Evolutionary conservation across 2,888 invertebrate genomes (phyloP).

Genomic region (Sipha maydis): DNA sequence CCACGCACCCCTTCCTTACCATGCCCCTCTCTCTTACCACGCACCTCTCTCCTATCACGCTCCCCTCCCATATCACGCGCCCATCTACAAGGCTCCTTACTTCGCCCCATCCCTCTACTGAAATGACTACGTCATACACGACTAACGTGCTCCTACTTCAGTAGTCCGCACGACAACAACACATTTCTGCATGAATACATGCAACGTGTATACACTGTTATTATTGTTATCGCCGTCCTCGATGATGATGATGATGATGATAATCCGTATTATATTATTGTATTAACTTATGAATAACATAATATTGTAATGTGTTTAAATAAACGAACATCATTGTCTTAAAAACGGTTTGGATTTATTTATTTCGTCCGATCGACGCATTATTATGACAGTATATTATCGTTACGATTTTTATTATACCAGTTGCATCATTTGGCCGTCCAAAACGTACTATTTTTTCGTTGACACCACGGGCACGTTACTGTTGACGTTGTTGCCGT

Average conservation of each 20-base stretch:
- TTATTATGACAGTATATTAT: too few relatives aligned
- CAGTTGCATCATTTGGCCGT: neutral
- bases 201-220: slow-evolving; percentile 1
- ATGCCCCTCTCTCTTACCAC: slow-evolving; percentile 34
- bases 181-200: neutral
- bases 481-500: neutral
- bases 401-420: neutral
- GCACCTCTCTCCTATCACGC: slow-evolving; percentile 50
- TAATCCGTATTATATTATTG: neutral
- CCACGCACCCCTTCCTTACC: slow-evolving; percentile 31
- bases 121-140: neutral
- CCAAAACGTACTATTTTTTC: slow-evolving; percentile 16
- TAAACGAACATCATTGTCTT: slow-evolving; percentile 11
- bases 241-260: too few relatives aligned
- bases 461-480: slow-evolving; percentile 1
- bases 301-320: slow-evolving; percentile 11
- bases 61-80: slow-evolving; percentile 34
- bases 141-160: neutral
- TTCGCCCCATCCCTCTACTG: slow-evolving; percentile 34
- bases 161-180: neutral
- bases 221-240: neutral
- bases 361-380: neutral
- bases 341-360: slow-evolving; percentile 23
- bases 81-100: slow-evolving; percentile 52
- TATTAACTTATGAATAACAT: neutral